Evolutionary conservation across 2,888 invertebrate species (phyloP).

Genomic region (Artemia sinica): DNA sequence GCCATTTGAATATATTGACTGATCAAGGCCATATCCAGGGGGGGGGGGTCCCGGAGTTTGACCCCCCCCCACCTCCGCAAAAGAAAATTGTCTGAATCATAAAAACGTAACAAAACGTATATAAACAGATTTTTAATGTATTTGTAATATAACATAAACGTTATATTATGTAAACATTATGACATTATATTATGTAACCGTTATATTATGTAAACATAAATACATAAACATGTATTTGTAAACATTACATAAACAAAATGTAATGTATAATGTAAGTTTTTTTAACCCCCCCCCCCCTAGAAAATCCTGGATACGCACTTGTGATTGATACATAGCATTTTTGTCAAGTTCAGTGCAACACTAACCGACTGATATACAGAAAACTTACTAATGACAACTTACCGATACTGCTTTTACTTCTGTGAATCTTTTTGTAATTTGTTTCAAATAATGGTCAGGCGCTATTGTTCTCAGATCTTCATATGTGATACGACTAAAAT

Average conservation of each 20-base stretch:
- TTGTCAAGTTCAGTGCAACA: slow-evolving; percentile 12
- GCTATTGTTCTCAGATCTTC: slow-evolving; percentile 76
- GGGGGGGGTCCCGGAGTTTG: too few relatives aligned
- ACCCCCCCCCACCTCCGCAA: too few relatives aligned
- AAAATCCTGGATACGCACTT: background rate
- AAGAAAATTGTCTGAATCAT: too few relatives aligned
- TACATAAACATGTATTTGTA: too few relatives aligned
- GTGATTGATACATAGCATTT: slow-evolving; percentile 15
- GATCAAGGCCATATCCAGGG: too few relatives aligned
- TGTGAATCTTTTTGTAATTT: slow-evolving; percentile 67
- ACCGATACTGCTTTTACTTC: slow-evolving; percentile 79
- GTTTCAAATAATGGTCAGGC: slow-evolving; percentile 86
- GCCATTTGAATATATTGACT: too few relatives aligned
- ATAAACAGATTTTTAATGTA: background rate
- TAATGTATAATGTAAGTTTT: background rate
- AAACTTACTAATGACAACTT: slow-evolving; percentile 31
- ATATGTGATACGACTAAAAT: slow-evolving; percentile 64
- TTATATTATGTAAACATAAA: too few relatives aligned
- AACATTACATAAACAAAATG: too few relatives aligned
- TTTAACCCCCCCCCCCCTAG: background rate
- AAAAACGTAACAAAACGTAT: background rate
- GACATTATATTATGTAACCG: too few relatives aligned
- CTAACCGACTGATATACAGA: background rate
- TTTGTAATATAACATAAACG: too few relatives aligned
- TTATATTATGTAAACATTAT: too few relatives aligned